A percentile compares a stretch with the other conserved stretches of the same genome.
These are phyloP conservation scores for Podarcis raffonei DNA, from an alignment of 2,113 vertebrate genomes.

Conservation along the genomic window DNA sequence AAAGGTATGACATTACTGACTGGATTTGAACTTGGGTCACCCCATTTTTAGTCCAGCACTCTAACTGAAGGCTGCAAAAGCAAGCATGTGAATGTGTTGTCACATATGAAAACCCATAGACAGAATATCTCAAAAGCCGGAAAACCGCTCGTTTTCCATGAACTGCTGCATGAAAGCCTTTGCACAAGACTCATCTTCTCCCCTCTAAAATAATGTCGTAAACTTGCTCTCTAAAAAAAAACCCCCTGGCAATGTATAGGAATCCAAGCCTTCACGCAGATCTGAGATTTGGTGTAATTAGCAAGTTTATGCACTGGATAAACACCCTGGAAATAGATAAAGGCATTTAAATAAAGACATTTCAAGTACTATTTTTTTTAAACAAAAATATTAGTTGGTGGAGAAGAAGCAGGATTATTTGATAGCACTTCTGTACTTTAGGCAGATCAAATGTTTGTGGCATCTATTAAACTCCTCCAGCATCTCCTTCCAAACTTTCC, in stretches of 20 bases:
- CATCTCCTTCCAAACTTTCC: slow-evolving; percentile 48
- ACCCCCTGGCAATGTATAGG: background rate
- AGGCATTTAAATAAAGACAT: background rate
- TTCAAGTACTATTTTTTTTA: background rate
- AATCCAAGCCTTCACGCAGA: background rate
- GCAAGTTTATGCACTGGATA: background rate
- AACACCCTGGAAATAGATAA: background rate
- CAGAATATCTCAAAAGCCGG: background rate
- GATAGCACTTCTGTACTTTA: slow-evolving; percentile 53
- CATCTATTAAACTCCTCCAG: slow-evolving; percentile 50
- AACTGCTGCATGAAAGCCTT: background rate
- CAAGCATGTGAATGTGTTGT: background rate
- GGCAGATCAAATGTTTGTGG: slow-evolving; percentile 67
- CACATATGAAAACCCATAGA: too few species aligned
- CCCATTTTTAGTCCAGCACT: too few species aligned
- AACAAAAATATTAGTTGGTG: slow-evolving; percentile 23
- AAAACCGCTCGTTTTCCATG: background rate
- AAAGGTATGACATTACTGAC: too few species aligned
- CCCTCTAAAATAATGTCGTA: background rate
- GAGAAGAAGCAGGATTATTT: slow-evolving; percentile 46
- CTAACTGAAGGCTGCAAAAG: background rate
- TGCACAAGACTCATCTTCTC: background rate
- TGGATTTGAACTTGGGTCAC: too few species aligned
- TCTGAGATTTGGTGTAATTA: slow-evolving; percentile 8
- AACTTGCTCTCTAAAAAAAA: background rate